Conservation (phyloP, 2,113 vertebrate species). For the Sula dactylatra region DNA sequence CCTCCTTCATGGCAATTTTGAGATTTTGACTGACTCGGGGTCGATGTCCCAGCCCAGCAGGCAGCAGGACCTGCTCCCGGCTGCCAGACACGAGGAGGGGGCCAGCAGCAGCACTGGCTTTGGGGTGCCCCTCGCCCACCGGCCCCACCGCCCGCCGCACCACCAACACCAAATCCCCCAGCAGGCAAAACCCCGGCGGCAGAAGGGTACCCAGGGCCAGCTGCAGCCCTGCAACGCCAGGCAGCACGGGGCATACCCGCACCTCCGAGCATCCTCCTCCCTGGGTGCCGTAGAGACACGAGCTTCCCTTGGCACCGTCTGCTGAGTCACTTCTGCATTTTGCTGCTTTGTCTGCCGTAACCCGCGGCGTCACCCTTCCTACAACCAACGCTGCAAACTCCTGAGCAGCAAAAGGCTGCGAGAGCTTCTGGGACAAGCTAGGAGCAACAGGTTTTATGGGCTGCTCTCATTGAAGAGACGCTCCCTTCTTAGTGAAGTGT, state of each 20-base stretch:
- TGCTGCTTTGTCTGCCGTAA: not conserved
- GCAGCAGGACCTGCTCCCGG: not conserved
- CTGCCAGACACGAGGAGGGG: not conserved
- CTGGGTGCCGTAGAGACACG: accelerated
- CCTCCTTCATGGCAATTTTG: accelerated
- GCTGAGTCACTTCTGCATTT: not conserved
- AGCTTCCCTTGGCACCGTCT: not conserved
- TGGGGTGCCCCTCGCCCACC: not conserved
- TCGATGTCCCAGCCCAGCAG: accelerated
- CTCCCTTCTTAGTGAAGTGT: accelerated
- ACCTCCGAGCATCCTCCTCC: not conserved
- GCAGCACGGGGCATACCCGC: not conserved
- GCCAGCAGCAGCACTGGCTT: not conserved
- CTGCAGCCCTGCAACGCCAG: not conserved
- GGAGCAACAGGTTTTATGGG: not conserved
- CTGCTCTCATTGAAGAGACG: accelerated
- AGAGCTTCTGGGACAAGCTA: not conserved
- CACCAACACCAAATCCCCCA: not conserved
- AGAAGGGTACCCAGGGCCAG: not conserved
- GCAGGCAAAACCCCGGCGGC: accelerated
- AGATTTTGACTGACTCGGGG: not conserved
- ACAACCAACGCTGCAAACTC: accelerated
- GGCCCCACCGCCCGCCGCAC: accelerated
- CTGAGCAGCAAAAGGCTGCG: not conserved
- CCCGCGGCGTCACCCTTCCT: not conserved